phyloP scores from a whole-genome alignment of 2,888 invertebrate species.

The Acanthosepion esculentum region DNA sequence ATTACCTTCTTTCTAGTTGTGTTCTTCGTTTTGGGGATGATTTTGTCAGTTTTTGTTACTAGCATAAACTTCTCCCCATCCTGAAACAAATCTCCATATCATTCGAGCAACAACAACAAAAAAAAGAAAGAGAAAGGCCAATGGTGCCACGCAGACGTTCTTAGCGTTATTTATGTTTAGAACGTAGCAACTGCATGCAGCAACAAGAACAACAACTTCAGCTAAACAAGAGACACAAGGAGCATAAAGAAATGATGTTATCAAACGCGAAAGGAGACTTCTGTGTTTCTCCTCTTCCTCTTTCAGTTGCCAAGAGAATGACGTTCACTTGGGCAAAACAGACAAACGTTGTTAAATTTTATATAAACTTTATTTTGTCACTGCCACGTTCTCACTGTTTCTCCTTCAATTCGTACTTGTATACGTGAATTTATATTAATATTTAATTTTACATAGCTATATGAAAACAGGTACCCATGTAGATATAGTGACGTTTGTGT shows the following conservation, averaged over 20 bases:
- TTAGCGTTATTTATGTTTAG: neutral
- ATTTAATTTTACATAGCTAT: neutral
- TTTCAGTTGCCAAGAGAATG: neutral
- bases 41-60: no score
- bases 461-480: neutral
- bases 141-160: neutral
- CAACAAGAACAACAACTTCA: neutral
- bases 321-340: neutral
- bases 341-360: neutral
- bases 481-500: neutral
- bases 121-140: neutral
- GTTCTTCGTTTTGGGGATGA: no score
- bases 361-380: conserved; percentile 33
- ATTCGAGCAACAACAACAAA: no score
- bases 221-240: neutral
- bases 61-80: no score
- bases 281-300: neutral
- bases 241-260: neutral
- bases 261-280: neutral
- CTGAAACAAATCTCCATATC: no score
- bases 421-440: neutral
- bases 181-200: neutral
- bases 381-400: neutral
- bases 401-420: neutral
- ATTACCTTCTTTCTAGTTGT: no score